A percentile compares a stretch with the other conserved stretches of the same genome.
Conservation (phyloP, 2,797 vertebrate species). For the Ctenopoma multispine region DNA sequence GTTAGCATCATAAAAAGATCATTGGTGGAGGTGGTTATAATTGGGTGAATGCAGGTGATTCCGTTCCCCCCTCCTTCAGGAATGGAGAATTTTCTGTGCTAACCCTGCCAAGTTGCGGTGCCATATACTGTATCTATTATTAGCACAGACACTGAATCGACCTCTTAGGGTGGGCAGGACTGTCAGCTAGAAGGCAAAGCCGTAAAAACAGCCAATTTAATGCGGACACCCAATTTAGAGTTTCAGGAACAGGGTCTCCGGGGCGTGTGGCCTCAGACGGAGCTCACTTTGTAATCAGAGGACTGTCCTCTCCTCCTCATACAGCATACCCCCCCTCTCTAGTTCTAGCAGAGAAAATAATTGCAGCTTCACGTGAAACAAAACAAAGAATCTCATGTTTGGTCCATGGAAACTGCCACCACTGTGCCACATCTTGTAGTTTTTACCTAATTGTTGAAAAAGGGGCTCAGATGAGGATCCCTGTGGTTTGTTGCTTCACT, state of each 20-base stretch:
- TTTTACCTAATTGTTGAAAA: slow-evolving; percentile 8
- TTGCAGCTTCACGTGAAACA: slow-evolving; percentile 27
- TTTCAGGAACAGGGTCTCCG: slow-evolving; percentile 11
- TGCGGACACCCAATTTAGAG: slow-evolving; percentile 34
- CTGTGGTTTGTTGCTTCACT: slow-evolving; percentile 26
- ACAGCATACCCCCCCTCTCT: neutral
- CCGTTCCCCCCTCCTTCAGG: slow-evolving; percentile 26
- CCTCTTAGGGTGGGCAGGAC: slow-evolving; percentile 19
- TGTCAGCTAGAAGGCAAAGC: slow-evolving; percentile 38
- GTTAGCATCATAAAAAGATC: too few relatives aligned
- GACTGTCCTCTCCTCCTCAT: slow-evolving; percentile 4
- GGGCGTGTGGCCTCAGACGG: slow-evolving; percentile 24
- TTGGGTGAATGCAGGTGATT: slow-evolving; percentile 53
- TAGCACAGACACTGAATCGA: slow-evolving; percentile 51
- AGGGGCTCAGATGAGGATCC: slow-evolving; percentile 21
- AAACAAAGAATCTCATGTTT: slow-evolving; percentile 10
- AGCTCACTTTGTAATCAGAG: slow-evolving; percentile 27
- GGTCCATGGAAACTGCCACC: slow-evolving; percentile 13
- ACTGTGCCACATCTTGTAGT: slow-evolving; percentile 4
- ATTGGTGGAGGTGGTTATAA: slow-evolving; percentile 40
- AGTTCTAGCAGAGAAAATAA: slow-evolving; percentile 14
- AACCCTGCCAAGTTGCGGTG: slow-evolving; percentile 22
- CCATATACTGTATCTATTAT: slow-evolving; percentile 47
- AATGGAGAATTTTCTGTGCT: neutral
- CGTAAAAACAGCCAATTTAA: slow-evolving; percentile 51